Evolutionary conservation across 1,140 invertebrate genomes (phyloP).

Genomic region (Trinorchestia longiramus): DNA sequence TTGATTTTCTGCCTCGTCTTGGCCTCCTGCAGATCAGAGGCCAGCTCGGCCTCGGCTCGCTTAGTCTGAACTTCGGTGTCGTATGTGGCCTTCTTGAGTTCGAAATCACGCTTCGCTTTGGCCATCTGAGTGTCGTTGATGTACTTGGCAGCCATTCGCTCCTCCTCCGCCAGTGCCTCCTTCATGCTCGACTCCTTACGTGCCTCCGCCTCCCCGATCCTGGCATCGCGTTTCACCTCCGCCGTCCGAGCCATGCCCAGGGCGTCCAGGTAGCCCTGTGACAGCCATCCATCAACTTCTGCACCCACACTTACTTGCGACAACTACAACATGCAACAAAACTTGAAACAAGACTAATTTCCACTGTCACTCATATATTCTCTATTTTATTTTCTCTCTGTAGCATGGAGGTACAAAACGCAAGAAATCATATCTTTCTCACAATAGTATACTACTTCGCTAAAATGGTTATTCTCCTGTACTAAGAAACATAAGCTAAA

Average conservation of each 20-base stretch:
- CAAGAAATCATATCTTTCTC: too few relatives aligned
- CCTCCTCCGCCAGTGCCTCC: conserved; percentile 95
- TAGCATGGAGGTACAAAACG: too few relatives aligned
- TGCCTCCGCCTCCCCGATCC: conserved; percentile 96
- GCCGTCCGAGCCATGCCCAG: conserved; percentile 96
- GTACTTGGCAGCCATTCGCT: conserved; percentile 89
- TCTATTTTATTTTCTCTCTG: too few relatives aligned
- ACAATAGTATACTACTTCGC: too few relatives aligned
- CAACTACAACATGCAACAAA: too few relatives aligned
- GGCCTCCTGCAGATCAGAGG: conserved; percentile 92
- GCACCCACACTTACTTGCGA: too few relatives aligned
- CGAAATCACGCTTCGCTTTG: conserved; percentile 95
- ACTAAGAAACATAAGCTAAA: too few relatives aligned
- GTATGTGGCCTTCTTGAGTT: conserved; percentile 96
- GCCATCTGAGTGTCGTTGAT: conserved; percentile 96
- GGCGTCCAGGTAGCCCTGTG: conserved; percentile 89
- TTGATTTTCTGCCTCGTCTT: conserved; percentile 96
- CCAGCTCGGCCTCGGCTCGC: conserved; percentile 94
- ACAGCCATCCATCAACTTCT: background rate
- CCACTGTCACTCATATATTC: too few relatives aligned
- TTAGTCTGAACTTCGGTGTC: conserved; percentile 97
- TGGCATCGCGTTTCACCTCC: conserved; percentile 95
- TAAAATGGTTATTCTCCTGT: too few relatives aligned
- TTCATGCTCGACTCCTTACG: conserved; percentile 88
- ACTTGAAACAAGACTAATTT: too few relatives aligned